Evolutionary conservation across 2,888 invertebrate species (phyloP).

Genomic region (Gastracanthus pulcherrimus): DNA sequence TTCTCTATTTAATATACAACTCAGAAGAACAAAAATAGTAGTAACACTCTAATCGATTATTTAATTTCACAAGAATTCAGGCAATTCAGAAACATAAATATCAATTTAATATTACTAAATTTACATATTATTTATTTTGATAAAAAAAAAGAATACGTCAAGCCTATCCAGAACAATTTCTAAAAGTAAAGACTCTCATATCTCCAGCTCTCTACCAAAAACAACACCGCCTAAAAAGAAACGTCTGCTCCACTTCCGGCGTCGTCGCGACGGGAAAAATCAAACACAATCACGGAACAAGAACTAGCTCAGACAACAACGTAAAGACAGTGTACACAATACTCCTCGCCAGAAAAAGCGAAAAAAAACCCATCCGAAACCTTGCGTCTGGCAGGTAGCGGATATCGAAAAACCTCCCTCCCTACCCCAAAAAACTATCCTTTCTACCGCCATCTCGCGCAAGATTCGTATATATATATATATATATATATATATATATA

Average conservation of each 20-base stretch:
- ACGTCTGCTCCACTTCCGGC: background rate
- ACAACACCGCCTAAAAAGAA: background rate
- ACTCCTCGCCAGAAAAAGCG: background rate
- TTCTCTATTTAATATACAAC: too few species aligned
- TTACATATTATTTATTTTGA: too few species aligned
- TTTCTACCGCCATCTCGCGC: background rate
- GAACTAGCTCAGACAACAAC: background rate
- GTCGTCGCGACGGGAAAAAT: slow-evolving; percentile 2
- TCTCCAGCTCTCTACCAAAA: background rate
- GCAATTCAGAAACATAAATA: too few species aligned
- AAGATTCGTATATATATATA: too few species aligned
- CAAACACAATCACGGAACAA: slow-evolving; percentile 15
- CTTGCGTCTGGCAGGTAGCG: slow-evolving; percentile 73
- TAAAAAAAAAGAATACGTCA: too few species aligned
- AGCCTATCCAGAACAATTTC: too few species aligned
- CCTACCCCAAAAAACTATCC: too few species aligned
- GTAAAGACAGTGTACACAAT: background rate
- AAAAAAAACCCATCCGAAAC: slow-evolving; percentile 22
- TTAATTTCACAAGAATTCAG: too few species aligned
- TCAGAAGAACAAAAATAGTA: too few species aligned
- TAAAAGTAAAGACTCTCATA: background rate
- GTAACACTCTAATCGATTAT: too few species aligned
- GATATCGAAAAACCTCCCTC: slow-evolving; percentile 73
- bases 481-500: too few species aligned
- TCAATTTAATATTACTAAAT: too few species aligned